phyloP scores from a whole-genome alignment of 2,888 invertebrate species.

The Epinotia brunnichana region DNA sequence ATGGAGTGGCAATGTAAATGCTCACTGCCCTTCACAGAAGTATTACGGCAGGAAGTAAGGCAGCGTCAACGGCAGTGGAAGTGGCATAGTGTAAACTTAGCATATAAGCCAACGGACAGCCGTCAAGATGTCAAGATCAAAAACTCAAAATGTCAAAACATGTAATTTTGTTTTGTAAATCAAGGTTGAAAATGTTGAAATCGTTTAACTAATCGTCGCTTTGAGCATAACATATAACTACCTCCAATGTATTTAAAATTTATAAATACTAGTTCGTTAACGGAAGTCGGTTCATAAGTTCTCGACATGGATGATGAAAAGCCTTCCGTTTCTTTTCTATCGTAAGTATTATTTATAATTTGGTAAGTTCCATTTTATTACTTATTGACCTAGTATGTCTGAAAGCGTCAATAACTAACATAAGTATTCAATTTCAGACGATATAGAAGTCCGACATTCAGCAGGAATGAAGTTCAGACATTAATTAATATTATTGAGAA shows the following conservation, averaged over 20 bases:
- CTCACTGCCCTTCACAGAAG: no score
- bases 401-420: neutral
- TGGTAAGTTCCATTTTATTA: neutral
- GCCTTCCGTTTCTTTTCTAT: conserved; percentile 31
- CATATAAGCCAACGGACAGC: neutral
- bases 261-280: neutral
- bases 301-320: conserved; percentile 38
- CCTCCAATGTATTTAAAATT: neutral
- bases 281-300: neutral
- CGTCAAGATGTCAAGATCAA: neutral
- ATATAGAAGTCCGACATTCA: conserved; percentile 67
- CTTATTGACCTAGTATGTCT: neutral
- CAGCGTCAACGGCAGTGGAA: no score
- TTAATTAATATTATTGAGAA: conserved; percentile 65
- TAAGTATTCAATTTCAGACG: conserved; percentile 52
- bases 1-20: no score
- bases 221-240: neutral
- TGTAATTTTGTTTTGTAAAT: conserved; percentile 4
- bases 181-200: neutral
- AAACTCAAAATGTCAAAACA: conserved; percentile 1
- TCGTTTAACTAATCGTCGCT: no score
- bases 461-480: conserved; percentile 61
- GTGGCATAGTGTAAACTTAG: no score
- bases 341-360: conserved; percentile 27
- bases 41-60: no score